These are phyloP conservation scores for Sphyrna mokarran DNA, from an alignment of 2,113 vertebrate genomes.

Conservation along the genomic window DNA sequence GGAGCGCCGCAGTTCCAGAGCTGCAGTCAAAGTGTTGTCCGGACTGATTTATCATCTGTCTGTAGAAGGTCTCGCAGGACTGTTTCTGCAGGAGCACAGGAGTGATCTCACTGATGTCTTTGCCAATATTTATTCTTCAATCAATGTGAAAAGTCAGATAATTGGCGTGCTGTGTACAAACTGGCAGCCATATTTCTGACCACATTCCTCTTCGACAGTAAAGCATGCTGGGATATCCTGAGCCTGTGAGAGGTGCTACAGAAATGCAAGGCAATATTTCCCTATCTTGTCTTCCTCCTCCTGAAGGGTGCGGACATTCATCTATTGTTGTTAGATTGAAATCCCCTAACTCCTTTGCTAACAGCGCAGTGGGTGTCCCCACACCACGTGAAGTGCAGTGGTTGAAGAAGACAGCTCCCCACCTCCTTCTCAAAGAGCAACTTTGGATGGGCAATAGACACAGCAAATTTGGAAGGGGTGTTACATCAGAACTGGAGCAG, in stretches of 20 bases:
- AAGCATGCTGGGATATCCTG: background rate
- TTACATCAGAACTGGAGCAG: background rate
- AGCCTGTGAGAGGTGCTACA: background rate
- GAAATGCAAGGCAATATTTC: background rate
- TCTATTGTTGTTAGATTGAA: background rate
- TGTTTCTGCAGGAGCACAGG: background rate
- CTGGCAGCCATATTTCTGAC: background rate
- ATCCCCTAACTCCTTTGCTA: background rate
- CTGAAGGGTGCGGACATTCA: background rate
- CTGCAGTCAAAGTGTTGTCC: background rate
- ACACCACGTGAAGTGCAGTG: background rate
- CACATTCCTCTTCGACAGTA: background rate
- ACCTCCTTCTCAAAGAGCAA: background rate
- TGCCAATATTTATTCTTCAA: background rate
- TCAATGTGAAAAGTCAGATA: too few relatives aligned
- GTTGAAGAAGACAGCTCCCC: background rate
- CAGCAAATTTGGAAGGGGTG: background rate
- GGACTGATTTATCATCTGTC: background rate
- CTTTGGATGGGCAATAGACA: background rate
- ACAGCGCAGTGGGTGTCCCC: background rate
- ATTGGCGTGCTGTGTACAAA: background rate
- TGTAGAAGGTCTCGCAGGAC: background rate
- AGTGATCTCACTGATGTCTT: background rate
- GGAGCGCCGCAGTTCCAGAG: background rate
- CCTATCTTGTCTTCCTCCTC: background rate